phyloP scores from a whole-genome alignment of 1,140 invertebrate species.

The Ostrea edulis region DNA sequence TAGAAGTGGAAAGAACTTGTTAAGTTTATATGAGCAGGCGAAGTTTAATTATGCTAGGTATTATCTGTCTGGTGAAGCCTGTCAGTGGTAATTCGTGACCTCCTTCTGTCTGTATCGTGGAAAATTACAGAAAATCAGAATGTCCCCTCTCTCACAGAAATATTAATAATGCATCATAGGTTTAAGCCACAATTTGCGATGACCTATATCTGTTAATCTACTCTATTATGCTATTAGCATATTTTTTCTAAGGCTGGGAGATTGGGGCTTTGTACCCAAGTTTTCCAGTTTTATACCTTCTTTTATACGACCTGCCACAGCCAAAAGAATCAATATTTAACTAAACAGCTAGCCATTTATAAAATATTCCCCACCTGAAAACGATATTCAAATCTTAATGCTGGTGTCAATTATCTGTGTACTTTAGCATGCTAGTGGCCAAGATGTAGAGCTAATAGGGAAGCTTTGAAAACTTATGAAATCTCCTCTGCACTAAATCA shows the following conservation, averaged over 20 bases:
- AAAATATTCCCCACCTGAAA: not conserved
- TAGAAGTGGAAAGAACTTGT: not conserved
- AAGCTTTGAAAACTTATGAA: not conserved
- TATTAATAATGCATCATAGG: not conserved
- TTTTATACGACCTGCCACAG: not conserved
- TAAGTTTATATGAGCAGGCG: not conserved
- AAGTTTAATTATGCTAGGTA: not conserved
- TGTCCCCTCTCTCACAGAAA: not conserved
- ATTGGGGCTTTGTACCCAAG: not conserved
- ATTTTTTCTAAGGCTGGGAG: not conserved
- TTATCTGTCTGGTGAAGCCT: not conserved
- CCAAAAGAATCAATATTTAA: constrained; percentile 25
- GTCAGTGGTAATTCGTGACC: too few species aligned
- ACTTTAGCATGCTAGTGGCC: not conserved
- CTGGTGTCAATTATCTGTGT: not conserved
- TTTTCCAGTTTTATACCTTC: not conserved
- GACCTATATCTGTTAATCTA: constrained; percentile 16
- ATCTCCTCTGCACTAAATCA: not conserved
- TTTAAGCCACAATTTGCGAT: not conserved
- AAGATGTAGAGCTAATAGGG: not conserved
- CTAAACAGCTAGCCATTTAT: not conserved
- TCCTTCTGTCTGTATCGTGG: not conserved
- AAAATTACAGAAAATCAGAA: not conserved
- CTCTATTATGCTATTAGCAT: not conserved
- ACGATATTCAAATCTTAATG: not conserved